Evolutionary conservation across 2,888 invertebrate genomes (phyloP).

Genomic region (Stramonita haemastoma): DNA sequence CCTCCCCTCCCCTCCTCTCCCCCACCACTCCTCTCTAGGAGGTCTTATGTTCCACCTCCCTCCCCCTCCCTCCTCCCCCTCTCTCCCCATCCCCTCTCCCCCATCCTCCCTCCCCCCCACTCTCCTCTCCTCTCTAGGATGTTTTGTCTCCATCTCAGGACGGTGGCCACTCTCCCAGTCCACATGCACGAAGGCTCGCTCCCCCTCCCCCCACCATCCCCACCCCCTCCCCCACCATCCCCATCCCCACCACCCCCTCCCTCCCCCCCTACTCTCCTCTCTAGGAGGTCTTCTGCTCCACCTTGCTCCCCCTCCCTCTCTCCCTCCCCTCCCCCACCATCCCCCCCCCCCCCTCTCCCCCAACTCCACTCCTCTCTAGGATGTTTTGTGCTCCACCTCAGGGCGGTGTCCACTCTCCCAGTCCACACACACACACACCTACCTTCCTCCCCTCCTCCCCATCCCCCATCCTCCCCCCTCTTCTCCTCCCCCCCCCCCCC

Average conservation of each 20-base stretch:
- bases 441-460: constrained; percentile 70
- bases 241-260: background rate
- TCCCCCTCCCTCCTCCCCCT: background rate
- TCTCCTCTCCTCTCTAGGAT: background rate
- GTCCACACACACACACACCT: constrained; percentile 80
- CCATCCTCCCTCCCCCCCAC: background rate
- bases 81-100: background rate
- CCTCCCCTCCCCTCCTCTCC: background rate
- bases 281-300: too few species aligned
- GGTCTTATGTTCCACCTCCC: too few species aligned
- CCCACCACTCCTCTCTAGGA: background rate
- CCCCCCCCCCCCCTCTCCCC: background rate
- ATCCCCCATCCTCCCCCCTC: background rate
- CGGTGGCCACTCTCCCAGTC: background rate
- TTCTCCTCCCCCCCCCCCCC: constrained; percentile 35
- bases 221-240: background rate
- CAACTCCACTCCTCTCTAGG: background rate
- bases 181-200: background rate
- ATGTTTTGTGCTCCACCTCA: constrained; percentile 77
- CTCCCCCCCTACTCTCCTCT: background rate
- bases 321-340: background rate
- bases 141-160: constrained; percentile 62
- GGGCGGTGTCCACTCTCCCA: constrained; percentile 79
- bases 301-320: background rate
- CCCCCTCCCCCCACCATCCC: background rate